Evolutionary conservation across 1,140 invertebrate species (phyloP).

Genomic region (Cotesia vestalis): DNA sequence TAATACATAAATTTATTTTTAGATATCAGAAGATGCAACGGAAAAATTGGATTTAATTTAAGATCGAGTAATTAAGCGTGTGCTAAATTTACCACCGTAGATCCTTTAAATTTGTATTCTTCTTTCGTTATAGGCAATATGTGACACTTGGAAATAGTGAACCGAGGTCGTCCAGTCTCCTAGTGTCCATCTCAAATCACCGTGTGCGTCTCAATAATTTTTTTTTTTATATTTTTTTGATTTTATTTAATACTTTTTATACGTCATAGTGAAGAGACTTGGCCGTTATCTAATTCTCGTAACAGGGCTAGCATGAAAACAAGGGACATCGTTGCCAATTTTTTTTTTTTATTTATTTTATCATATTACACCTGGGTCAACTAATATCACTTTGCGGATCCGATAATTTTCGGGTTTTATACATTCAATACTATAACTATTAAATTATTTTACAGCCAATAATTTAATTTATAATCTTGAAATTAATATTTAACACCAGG

Average conservation of each 20-base stretch:
- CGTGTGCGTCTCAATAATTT: constrained; percentile 34
- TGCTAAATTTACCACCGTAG: background rate
- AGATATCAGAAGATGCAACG: background rate
- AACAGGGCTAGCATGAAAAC: background rate
- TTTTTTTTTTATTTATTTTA: background rate
- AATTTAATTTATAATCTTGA: too few relatives aligned
- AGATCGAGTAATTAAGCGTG: background rate
- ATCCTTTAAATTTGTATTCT: constrained; percentile 13
- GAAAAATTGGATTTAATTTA: background rate
- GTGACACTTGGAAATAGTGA: constrained; percentile 24
- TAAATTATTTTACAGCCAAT: too few relatives aligned
- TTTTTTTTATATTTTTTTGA: constrained; percentile 17
- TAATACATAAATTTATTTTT: too few relatives aligned
- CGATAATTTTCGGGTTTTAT: too few relatives aligned
- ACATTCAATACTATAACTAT: too few relatives aligned
- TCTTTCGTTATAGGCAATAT: constrained; percentile 5
- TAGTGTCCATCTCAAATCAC: constrained; percentile 24
- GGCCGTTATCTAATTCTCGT: constrained; percentile 16
- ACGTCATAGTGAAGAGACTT: constrained; percentile 3
- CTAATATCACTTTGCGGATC: too few relatives aligned
- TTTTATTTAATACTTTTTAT: constrained; percentile 1
- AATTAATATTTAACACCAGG: too few relatives aligned
- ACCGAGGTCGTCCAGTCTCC: constrained; percentile 35
- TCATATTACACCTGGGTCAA: background rate
- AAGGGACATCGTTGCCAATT: background rate